Conservation (phyloP, 2,113 vertebrate genomes). For the Siphamia tubifer region DNA sequence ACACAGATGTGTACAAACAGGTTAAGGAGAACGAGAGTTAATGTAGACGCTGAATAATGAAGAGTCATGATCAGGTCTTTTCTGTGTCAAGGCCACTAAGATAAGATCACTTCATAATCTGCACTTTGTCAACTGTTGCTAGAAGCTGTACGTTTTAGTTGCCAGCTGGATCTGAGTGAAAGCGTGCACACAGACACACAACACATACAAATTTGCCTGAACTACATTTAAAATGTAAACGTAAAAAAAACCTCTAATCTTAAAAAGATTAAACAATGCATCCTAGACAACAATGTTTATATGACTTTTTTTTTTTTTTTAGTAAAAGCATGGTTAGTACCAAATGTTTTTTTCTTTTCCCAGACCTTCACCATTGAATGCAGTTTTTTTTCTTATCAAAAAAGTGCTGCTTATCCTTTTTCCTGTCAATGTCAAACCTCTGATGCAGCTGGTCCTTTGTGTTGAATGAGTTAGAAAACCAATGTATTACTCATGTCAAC, state of each 20-base stretch:
- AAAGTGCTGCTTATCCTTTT: slow-evolving; percentile 53
- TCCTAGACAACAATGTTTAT: slow-evolving; percentile 55
- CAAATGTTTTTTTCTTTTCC: slow-evolving; percentile 38
- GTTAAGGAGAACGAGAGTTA: slow-evolving; percentile 12
- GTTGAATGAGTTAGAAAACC: slow-evolving; percentile 78
- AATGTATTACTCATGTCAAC: slow-evolving; percentile 80
- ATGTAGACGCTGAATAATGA: slow-evolving; percentile 49
- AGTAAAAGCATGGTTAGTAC: slow-evolving; percentile 35
- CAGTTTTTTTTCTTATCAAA: slow-evolving; percentile 50
- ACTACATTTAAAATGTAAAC: slow-evolving; percentile 70
- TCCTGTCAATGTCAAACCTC: slow-evolving; percentile 48
- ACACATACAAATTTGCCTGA: slow-evolving; percentile 37
- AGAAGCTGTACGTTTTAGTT: slow-evolving; percentile 60
- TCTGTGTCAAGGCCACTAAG: slow-evolving; percentile 78
- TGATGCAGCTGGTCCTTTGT: slow-evolving; percentile 53
- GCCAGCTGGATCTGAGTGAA: slow-evolving; percentile 58
- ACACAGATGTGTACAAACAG: slow-evolving; percentile 30
- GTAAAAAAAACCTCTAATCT: slow-evolving; percentile 41
- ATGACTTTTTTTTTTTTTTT: slow-evolving; percentile 25
- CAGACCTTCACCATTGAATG: slow-evolving; percentile 76
- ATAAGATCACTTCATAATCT: slow-evolving; percentile 77
- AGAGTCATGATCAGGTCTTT: slow-evolving; percentile 64
- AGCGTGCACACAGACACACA: slow-evolving; percentile 29
- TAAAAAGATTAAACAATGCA: slow-evolving; percentile 47
- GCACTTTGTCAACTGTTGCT: slow-evolving; percentile 52